Percentiles rank a stretch among this genome's conserved stretches.
Conservation (phyloP, 1,140 invertebrate species). For the Drosophila nasuta region DNA sequence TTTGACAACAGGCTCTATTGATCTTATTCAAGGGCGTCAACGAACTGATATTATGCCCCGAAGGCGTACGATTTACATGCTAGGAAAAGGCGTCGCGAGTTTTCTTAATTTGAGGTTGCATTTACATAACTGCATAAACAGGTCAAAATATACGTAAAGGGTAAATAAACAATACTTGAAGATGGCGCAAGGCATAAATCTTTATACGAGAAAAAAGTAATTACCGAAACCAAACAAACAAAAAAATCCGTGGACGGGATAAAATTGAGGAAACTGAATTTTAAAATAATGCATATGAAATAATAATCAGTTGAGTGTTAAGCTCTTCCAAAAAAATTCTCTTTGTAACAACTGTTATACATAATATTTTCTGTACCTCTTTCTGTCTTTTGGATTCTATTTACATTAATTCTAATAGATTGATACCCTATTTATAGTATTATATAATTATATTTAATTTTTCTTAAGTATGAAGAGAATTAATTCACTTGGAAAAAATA, state of each 20-base stretch:
- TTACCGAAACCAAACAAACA: not conserved
- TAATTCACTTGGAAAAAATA: no score
- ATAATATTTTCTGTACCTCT: no score
- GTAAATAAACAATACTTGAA: not conserved
- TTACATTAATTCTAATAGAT: no score
- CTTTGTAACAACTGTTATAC: no score
- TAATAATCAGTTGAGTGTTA: no score
- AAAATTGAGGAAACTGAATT: not conserved
- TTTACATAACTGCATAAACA: constrained; percentile 40
- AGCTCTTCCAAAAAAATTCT: no score
- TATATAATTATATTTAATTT: no score
- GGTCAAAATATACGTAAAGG: constrained; percentile 13
- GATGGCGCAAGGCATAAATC: not conserved
- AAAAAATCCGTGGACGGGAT: not conserved
- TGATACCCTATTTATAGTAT: no score
- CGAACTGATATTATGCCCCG: constrained; percentile 41
- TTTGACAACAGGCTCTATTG: constrained; percentile 37
- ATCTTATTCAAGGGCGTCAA: constrained; percentile 42
- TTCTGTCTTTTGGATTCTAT: no score
- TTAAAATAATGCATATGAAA: no score
- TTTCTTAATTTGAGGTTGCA: constrained; percentile 38
- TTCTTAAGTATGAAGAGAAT: no score
- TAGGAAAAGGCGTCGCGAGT: constrained; percentile 12
- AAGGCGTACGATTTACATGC: constrained; percentile 53
- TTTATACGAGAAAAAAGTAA: not conserved